These are phyloP conservation scores for Perodicticus potto DNA, from an alignment of 2,797 vertebrate species.

Conservation along the genomic window DNA sequence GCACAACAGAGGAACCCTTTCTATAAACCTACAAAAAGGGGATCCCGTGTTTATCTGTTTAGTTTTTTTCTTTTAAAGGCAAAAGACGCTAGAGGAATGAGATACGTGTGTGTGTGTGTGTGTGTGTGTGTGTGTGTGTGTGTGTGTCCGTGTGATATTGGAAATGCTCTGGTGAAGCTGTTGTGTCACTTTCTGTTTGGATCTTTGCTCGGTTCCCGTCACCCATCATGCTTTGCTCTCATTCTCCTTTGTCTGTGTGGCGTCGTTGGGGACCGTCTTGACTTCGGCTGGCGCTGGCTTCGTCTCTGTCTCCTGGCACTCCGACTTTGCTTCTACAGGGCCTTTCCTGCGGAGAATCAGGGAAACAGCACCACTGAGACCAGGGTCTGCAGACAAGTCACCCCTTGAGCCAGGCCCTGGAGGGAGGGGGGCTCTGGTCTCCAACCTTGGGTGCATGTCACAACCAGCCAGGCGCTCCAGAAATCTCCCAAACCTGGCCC, in stretches of 20 bases:
- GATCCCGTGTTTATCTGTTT: conserved; percentile 85
- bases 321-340: conserved; percentile 92
- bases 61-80: conserved; percentile 88
- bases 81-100: conserved; percentile 97
- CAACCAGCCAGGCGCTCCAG: not conserved
- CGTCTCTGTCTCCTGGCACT: conserved; percentile 90
- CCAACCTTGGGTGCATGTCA: not conserved
- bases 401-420: not conserved
- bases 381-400: not conserved
- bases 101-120: conserved; percentile 79
- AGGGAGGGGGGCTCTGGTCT: not conserved
- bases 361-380: conserved; percentile 77
- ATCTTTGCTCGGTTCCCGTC: conserved; percentile 79
- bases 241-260: conserved; percentile 93
- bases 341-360: conserved; percentile 90
- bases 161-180: conserved; percentile 90
- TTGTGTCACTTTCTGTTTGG: conserved; percentile 87
- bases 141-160: conserved; percentile 81
- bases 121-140: conserved; percentile 75
- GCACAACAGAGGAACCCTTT: conserved; percentile 90
- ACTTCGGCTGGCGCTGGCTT: conserved; percentile 92
- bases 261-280: conserved; percentile 93
- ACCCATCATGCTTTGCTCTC: conserved; percentile 97
- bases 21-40: conserved; percentile 88
- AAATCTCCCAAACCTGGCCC: not conserved